Evolutionary conservation across 1,140 invertebrate species (phyloP).

Genomic region (Batillaria attramentaria): DNA sequence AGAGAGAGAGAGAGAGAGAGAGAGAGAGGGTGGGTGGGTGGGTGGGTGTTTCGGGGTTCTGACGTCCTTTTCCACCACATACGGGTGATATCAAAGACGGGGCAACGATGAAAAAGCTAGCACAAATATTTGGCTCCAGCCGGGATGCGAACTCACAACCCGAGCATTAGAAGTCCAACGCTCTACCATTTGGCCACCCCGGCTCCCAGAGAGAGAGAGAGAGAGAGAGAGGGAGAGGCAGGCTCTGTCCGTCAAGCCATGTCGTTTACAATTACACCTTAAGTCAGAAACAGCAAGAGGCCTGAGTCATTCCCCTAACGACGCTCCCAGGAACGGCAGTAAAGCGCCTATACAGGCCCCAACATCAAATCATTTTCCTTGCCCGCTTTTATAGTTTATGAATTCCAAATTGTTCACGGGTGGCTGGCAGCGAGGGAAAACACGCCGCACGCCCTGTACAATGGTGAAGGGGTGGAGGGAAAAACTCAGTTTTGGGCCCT

Average conservation of each 20-base stretch:
- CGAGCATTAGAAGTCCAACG: no score
- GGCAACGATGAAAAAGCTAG: no score
- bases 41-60: no score
- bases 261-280: not conserved
- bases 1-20: constrained; percentile 20
- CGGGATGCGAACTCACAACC: no score
- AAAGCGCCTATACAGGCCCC: constrained; percentile 9
- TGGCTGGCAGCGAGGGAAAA: constrained; percentile 8
- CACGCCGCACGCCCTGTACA: no score
- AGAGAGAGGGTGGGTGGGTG: no score
- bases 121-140: no score
- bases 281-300: not conserved
- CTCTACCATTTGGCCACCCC: no score
- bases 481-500: no score
- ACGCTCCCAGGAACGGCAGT: not conserved
- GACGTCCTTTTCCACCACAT: no score
- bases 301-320: not conserved
- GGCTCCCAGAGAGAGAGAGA: constrained; percentile 25
- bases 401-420: constrained; percentile 23
- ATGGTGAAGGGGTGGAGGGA: no score
- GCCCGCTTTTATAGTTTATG: constrained; percentile 21
- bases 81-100: no score
- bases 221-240: constrained; percentile 11
- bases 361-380: constrained; percentile 12
- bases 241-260: not conserved